Percentiles rank a stretch among this genome's conserved stretches.
phyloP scores from a whole-genome alignment of 2,888 invertebrate species.

The Ariolimax columbianus region DNA sequence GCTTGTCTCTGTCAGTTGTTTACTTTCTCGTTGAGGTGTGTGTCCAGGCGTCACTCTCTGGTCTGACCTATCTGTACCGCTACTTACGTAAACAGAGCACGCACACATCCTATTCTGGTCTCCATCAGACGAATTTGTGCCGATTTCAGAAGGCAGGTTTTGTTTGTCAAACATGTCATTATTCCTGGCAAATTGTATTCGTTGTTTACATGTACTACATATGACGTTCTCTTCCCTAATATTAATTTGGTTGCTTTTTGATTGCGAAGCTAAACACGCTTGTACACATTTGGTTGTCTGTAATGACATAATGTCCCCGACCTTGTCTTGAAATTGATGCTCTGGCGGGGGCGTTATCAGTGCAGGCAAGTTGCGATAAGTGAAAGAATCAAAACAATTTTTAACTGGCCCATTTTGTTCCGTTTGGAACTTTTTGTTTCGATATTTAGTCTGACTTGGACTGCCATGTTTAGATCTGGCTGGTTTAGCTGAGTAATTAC shows the following conservation, averaged over 20 bases:
- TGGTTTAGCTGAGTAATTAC: neutral
- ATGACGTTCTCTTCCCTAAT: neutral
- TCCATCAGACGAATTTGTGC: neutral
- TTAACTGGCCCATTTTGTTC: neutral
- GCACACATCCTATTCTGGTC: neutral
- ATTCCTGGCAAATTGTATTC: too few relatives aligned
- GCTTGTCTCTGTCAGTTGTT: too few relatives aligned
- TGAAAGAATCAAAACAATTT: neutral
- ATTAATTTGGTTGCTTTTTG: neutral
- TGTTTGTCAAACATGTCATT: too few relatives aligned
- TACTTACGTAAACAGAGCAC: neutral
- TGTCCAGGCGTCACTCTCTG: neutral
- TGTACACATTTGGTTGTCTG: neutral
- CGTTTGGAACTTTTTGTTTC: constrained; percentile 32
- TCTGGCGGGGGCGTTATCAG: neutral
- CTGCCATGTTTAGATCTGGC: neutral
- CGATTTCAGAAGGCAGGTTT: neutral
- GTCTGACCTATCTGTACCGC: neutral
- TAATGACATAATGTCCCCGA: neutral
- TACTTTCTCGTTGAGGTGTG: neutral
- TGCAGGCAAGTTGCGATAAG: neutral
- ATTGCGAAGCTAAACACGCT: neutral
- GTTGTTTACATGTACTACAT: neutral
- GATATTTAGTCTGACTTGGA: neutral
- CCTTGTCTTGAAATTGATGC: neutral